phyloP scores from a whole-genome alignment of 2,888 invertebrate genomes.

The Ecliptopera silaceata region DNA sequence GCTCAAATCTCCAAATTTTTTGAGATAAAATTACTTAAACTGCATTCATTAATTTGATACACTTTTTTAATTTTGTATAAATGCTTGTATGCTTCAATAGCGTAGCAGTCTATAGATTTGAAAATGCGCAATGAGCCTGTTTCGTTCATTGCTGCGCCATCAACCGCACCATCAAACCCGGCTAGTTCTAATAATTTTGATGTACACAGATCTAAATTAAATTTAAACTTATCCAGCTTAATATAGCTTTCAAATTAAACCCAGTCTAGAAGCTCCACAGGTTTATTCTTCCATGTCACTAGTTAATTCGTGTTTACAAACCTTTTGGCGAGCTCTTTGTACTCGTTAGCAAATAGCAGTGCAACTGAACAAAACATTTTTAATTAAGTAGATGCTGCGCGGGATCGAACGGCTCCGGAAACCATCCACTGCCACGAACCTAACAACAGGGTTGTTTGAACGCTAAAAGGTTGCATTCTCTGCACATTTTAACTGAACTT shows the following conservation, averaged over 20 bases:
- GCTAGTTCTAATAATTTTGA: too few species aligned
- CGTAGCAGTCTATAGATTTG: too few species aligned
- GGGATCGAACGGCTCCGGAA: conserved; percentile 8
- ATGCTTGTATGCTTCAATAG: too few species aligned
- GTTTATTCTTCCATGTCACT: conserved; percentile 5
- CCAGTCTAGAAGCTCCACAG: not conserved
- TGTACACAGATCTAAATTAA: not conserved
- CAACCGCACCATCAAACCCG: too few species aligned
- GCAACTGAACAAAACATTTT: conserved; percentile 26
- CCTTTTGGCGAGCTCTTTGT: conserved; percentile 27
- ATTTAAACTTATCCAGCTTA: not conserved
- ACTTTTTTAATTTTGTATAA: too few species aligned
- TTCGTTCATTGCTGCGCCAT: too few species aligned
- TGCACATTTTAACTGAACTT: not conserved
- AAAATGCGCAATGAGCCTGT: too few species aligned
- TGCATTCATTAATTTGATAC: too few species aligned
- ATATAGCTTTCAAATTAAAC: not conserved
- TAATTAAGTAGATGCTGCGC: conserved; percentile 21
- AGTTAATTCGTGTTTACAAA: conserved; percentile 28
- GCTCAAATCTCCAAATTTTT: too few species aligned
- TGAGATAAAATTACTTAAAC: too few species aligned
- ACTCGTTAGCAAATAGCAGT: conserved; percentile 21
- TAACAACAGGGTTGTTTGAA: not conserved
- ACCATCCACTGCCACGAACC: not conserved
- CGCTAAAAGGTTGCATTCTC: not conserved